Percentiles rank a stretch among this genome's conserved stretches.
phyloP scores from a whole-genome alignment of 2,888 invertebrate genomes.

The Drosophila eohydei region DNA sequence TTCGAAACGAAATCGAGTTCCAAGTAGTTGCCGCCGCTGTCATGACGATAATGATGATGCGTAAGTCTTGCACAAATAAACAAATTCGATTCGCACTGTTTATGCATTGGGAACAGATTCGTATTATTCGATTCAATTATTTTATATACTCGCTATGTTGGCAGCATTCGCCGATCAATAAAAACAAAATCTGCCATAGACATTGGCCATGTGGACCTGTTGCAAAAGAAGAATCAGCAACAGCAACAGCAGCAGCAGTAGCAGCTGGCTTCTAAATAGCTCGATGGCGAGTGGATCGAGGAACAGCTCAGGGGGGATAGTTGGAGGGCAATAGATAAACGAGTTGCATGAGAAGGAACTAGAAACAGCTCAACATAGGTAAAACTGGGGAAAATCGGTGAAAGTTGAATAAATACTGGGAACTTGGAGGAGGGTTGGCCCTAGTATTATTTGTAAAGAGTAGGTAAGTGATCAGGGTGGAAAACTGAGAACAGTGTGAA shows the following conservation, averaged over 20 bases:
- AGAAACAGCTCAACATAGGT: background rate
- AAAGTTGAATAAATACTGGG: background rate
- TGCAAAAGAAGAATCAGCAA: background rate
- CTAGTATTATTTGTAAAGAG: background rate
- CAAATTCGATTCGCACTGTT: conserved; percentile 18
- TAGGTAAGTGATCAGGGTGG: background rate
- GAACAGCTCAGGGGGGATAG: background rate
- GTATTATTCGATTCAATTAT: conserved; percentile 29
- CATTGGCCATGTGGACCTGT: conserved; percentile 35
- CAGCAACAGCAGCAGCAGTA: background rate
- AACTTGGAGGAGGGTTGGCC: too few relatives aligned
- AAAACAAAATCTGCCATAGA: conserved; percentile 47
- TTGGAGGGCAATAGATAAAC: background rate
- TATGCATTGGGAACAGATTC: conserved; percentile 14
- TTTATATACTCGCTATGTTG: conserved; percentile 38
- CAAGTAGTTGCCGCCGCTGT: conserved; percentile 34
- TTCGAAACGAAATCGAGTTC: conserved; percentile 8
- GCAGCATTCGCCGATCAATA: conserved; percentile 29
- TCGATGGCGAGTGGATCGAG: background rate
- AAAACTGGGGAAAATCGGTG: too few relatives aligned
- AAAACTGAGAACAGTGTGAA: too few relatives aligned
- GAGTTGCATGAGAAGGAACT: background rate
- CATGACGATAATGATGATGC: conserved; percentile 41
- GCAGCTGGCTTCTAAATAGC: background rate
- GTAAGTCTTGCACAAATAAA: conserved; percentile 53